phyloP scores from a whole-genome alignment of 1,140 invertebrate species.

The Hydropsyche tenuis region DNA sequence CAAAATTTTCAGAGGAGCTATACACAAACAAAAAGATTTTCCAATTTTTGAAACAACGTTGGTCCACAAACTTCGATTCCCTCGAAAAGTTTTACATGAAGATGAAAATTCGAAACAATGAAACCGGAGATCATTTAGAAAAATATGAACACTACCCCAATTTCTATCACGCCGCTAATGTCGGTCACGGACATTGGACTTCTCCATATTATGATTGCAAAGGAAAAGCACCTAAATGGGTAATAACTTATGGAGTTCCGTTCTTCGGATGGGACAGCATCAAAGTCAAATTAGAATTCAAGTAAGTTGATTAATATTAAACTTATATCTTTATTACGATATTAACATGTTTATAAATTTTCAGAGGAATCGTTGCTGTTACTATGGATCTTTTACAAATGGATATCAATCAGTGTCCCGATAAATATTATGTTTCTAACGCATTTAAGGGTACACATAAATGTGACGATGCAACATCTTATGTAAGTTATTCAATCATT shows the following conservation, averaged over 20 bases:
- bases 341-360: conserved; percentile 52
- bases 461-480: conserved; percentile 89
- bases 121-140: conserved; percentile 79
- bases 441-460: conserved; percentile 95
- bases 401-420: conserved; percentile 95
- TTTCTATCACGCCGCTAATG: conserved; percentile 84
- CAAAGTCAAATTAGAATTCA: conserved; percentile 90
- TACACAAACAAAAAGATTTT: conserved; percentile 89
- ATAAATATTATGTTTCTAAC: conserved; percentile 87
- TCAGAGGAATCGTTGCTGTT: conserved; percentile 91
- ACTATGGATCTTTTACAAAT: conserved; percentile 89
- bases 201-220: conserved; percentile 93
- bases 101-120: conserved; percentile 89
- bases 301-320: conserved; percentile 70
- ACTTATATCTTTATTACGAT: not conserved
- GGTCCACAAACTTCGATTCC: conserved; percentile 92
- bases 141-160: conserved; percentile 92
- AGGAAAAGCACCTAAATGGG: conserved; percentile 92
- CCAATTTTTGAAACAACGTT: conserved; percentile 86
- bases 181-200: conserved; percentile 92
- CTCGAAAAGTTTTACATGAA: conserved; percentile 93
- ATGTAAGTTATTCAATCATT: conserved; percentile 73
- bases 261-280: conserved; percentile 98
- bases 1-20: conserved; percentile 67
- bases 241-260: conserved; percentile 92